Evolutionary conservation across 2,113 vertebrate species (phyloP).

Genomic region (Leptobrachium ailaonicum): DNA sequence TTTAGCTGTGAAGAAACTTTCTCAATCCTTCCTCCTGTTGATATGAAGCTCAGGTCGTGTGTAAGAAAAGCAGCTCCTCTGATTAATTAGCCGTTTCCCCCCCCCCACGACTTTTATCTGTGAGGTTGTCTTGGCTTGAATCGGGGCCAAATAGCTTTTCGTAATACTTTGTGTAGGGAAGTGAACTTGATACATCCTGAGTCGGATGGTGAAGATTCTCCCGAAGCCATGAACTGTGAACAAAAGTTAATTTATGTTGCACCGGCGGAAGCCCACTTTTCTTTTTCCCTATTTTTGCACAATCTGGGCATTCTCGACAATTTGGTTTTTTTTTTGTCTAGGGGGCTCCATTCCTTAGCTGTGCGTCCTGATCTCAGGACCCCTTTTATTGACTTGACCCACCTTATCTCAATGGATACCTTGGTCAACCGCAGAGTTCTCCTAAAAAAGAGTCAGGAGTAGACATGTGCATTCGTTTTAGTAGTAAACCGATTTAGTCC

Average conservation of each 20-base stretch:
- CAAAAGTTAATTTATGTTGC: conserved; percentile 36
- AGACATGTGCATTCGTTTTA: too few relatives aligned
- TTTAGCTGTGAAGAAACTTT: conserved; percentile 45
- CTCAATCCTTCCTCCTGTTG: conserved; percentile 68
- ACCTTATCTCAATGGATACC: too few relatives aligned
- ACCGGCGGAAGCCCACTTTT: conserved; percentile 13
- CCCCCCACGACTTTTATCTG: conserved; percentile 67
- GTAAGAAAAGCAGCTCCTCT: conserved; percentile 55
- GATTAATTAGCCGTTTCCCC: conserved; percentile 72
- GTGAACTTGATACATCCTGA: conserved; percentile 59
- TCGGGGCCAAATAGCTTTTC: conserved; percentile 57
- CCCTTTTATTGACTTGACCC: too few relatives aligned
- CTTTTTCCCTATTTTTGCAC: too few relatives aligned
- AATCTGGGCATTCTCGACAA: too few relatives aligned
- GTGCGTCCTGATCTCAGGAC: too few relatives aligned
- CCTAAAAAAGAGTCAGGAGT: too few relatives aligned
- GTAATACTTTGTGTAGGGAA: conserved; percentile 66
- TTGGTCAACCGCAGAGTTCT: too few relatives aligned
- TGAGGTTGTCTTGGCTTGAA: conserved; percentile 59
- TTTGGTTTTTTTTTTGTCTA: too few relatives aligned
- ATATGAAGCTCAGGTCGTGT: conserved; percentile 62
- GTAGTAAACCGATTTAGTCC: too few relatives aligned
- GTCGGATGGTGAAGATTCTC: conserved; percentile 47
- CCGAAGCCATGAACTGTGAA: conserved; percentile 8
- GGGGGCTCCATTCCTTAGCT: too few relatives aligned